Evolutionary conservation across 2,888 invertebrate genomes (phyloP).

Genomic region (Xylophagus ater): DNA sequence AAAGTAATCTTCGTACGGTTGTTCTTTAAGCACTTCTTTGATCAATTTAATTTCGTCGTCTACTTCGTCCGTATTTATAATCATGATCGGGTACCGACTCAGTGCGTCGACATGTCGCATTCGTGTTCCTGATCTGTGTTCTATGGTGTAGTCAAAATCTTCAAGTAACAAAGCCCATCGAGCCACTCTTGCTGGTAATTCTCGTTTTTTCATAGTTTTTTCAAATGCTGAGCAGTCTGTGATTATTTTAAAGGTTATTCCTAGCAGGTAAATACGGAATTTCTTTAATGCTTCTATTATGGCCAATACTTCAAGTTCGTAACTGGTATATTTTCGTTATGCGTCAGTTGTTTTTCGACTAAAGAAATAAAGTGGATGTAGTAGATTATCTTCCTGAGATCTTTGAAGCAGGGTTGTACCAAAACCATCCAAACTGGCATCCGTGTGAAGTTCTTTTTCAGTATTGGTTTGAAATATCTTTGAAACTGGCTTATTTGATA

Average conservation of each 20-base stretch:
- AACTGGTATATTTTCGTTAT: conserved; percentile 18
- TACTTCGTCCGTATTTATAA: conserved; percentile 2
- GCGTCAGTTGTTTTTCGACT: conserved; percentile 13
- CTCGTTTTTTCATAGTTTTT: conserved; percentile 7
- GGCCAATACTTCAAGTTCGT: conserved; percentile 19
- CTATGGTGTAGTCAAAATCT: too few relatives aligned
- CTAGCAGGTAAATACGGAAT: conserved; percentile 19
- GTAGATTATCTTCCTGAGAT: background rate
- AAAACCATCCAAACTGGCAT: conserved; percentile 1
- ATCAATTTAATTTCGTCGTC: background rate
- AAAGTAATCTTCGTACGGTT: conserved; percentile 2
- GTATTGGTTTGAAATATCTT: background rate
- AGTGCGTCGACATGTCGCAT: conserved; percentile 1
- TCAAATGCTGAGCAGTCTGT: conserved; percentile 14
- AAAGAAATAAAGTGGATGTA: conserved; percentile 3
- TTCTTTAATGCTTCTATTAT: conserved; percentile 17
- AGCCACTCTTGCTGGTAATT: conserved; percentile 12
- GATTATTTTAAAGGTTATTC: conserved; percentile 7
- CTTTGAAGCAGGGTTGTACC: conserved; percentile 1
- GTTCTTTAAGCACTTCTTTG: conserved; percentile 2
- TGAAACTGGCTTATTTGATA: background rate
- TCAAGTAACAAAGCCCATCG: too few relatives aligned
- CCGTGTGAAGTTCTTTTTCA: background rate
- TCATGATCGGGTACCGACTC: too few relatives aligned
- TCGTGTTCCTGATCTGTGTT: too few relatives aligned